Percentiles rank a stretch among this genome's conserved stretches.
phyloP scores from a whole-genome alignment of 1,140 invertebrate genomes.

The Oedothorax gibbosus region DNA sequence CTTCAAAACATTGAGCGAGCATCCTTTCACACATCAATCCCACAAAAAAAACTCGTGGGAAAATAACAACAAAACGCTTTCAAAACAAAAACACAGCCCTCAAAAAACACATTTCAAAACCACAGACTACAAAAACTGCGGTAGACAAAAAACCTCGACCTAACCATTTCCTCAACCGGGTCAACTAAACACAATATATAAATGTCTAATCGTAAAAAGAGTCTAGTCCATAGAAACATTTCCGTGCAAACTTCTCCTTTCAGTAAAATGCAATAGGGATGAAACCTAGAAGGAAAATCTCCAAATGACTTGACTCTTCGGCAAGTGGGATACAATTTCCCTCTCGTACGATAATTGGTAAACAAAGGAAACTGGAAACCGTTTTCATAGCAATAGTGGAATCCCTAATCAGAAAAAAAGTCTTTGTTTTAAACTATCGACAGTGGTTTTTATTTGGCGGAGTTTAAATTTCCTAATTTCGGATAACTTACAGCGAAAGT shows the following conservation, averaged over 20 bases:
- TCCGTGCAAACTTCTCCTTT: too few relatives aligned
- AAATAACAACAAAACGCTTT: neutral
- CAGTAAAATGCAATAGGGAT: too few relatives aligned
- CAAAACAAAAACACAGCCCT: neutral
- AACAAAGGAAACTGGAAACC: neutral
- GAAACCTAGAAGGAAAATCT: too few relatives aligned
- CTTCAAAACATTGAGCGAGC: neutral
- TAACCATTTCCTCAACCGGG: constrained; percentile 36
- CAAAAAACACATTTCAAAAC: constrained; percentile 15
- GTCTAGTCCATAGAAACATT: too few relatives aligned
- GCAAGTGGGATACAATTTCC: neutral
- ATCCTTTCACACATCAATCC: neutral
- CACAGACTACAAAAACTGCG: neutral
- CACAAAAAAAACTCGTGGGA: neutral
- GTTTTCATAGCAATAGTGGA: too few relatives aligned
- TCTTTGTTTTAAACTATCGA: too few relatives aligned
- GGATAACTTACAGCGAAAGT: too few relatives aligned
- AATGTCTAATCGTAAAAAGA: too few relatives aligned
- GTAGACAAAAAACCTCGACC: constrained; percentile 17
- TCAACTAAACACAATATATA: neutral
- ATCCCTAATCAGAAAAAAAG: too few relatives aligned
- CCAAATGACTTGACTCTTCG: too few relatives aligned
- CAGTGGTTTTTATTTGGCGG: too few relatives aligned
- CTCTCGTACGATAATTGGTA: neutral
- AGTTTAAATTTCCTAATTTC: too few relatives aligned